Conservation (phyloP, 2,797 vertebrate species). For the Rhabdomys pumilio region DNA sequence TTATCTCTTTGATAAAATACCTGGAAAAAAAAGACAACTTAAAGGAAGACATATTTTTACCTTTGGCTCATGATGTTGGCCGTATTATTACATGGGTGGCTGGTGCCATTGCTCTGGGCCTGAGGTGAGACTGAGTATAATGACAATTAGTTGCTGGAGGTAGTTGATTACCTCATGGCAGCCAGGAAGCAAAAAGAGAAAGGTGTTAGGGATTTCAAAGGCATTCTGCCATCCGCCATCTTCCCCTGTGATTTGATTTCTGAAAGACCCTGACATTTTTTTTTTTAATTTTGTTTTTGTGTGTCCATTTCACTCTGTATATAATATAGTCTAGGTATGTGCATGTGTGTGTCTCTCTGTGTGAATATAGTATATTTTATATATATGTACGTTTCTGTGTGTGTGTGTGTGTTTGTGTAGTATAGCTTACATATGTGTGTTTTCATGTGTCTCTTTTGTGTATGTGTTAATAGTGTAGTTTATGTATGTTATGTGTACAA, state of each 20-base stretch:
- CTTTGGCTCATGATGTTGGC: background rate
- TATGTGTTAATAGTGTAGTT: background rate
- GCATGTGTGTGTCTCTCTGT: background rate
- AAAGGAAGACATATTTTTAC: background rate
- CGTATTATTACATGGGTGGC: background rate
- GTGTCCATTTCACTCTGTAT: background rate
- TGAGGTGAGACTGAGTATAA: background rate
- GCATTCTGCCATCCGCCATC: background rate
- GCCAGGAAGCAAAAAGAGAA: background rate
- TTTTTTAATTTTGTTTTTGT: background rate
- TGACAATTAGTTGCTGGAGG: background rate
- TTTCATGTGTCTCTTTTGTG: background rate
- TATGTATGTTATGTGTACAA: background rate
- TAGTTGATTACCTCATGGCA: background rate
- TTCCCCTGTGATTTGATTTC: background rate
- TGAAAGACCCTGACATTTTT: background rate
- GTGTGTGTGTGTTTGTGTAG: background rate
- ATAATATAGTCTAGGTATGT: background rate
- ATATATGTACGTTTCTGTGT: background rate
- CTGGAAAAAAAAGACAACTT: background rate
- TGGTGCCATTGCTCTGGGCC: background rate
- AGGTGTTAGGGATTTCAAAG: background rate
- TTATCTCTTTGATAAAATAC: background rate
- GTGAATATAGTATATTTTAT: background rate
- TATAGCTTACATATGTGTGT: background rate